phyloP scores from a whole-genome alignment of 2,797 vertebrate species.

The Meda fulgida region DNA sequence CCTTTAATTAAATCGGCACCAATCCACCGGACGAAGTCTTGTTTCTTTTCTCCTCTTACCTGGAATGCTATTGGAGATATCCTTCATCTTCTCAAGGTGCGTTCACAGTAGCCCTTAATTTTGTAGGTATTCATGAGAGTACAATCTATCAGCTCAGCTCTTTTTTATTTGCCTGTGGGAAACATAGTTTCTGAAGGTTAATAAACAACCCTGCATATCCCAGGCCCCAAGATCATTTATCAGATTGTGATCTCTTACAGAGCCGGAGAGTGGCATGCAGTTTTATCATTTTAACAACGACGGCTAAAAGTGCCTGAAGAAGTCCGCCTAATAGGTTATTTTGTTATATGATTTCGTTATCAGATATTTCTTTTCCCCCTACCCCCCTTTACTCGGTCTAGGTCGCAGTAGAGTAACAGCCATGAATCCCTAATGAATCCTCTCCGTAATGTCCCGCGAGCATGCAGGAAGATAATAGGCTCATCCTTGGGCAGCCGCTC shows the following conservation, averaged over 20 bases:
- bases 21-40: constrained; percentile 55
- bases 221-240: constrained; percentile 76
- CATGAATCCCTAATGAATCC: constrained; percentile 74
- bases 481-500: constrained; percentile 63
- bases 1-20: constrained; percentile 71
- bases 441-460: constrained; percentile 53
- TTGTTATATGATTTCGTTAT: constrained; percentile 77
- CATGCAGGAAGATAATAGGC: constrained; percentile 68
- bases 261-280: constrained; percentile 74
- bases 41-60: constrained; percentile 45
- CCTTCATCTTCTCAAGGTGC: constrained; percentile 70
- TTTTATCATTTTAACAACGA: constrained; percentile 82
- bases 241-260: constrained; percentile 77
- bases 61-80: constrained; percentile 59
- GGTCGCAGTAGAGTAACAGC: constrained; percentile 66
- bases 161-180: constrained; percentile 71
- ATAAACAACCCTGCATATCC: constrained; percentile 79
- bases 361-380: constrained; percentile 60
- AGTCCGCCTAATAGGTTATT: constrained; percentile 79
- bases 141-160: constrained; percentile 69
- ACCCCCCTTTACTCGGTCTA: constrained; percentile 60
- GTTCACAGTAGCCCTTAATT: constrained; percentile 74
- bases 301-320: constrained; percentile 76
- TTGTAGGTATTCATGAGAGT: constrained; percentile 75
- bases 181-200: constrained; percentile 80